phyloP scores from a whole-genome alignment of 2,888 invertebrate species.

The Poecilus cupreus region DNA sequence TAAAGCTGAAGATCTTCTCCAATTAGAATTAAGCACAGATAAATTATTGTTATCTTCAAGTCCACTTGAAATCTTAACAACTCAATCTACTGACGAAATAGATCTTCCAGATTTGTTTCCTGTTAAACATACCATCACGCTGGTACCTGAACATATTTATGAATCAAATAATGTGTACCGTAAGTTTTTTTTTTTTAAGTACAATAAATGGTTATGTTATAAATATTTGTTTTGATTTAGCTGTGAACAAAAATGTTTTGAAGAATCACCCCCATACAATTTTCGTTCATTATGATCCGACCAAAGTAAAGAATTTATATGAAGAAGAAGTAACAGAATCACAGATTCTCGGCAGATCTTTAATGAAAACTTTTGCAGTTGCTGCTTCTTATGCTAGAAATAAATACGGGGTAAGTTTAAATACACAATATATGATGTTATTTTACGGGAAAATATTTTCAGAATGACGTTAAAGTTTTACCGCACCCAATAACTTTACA shows the following conservation, averaged over 20 bases:
- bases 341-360: conserved; percentile 82
- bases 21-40: conserved; percentile 80
- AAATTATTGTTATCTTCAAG: conserved; percentile 79
- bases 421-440: conserved; percentile 23
- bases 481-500: conserved; percentile 88
- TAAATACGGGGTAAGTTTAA: conserved; percentile 80
- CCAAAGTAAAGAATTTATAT: conserved; percentile 80
- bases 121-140: conserved; percentile 82
- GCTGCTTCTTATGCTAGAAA: conserved; percentile 86
- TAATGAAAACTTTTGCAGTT: conserved; percentile 84
- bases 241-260: conserved; percentile 73
- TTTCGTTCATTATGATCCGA: conserved; percentile 81
- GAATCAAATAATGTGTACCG: conserved; percentile 79
- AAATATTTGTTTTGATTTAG: conserved; percentile 69
- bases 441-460: conserved; percentile 60
- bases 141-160: conserved; percentile 80
- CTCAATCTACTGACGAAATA: conserved; percentile 74
- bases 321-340: conserved; percentile 80
- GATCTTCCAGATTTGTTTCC: conserved; percentile 85
- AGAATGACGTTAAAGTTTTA: conserved; percentile 79
- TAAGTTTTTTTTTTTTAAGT: conserved; percentile 74
- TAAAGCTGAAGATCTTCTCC: conserved; percentile 78
- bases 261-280: conserved; percentile 84
- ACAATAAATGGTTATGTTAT: conserved; percentile 54
- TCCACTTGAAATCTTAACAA: conserved; percentile 75